Evolutionary conservation across 2,797 vertebrate species (phyloP), one percentile per base, ranked within the genome.

Genomic region (Gadopsis marmoratus): DNA sequence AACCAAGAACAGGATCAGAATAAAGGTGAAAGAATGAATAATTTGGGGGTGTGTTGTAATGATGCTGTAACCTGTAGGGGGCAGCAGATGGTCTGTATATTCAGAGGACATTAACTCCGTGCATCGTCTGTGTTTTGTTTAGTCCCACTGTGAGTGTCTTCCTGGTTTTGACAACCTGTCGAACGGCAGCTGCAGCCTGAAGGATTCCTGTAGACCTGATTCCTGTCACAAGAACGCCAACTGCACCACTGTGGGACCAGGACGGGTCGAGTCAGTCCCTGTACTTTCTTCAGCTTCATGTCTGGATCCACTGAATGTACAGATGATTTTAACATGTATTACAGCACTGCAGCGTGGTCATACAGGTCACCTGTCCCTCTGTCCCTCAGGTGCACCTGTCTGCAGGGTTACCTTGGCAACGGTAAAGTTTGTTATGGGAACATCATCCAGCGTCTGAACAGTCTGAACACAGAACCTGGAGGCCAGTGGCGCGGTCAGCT

Each of bases 71-170:
- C 29, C 26, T 33, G 19, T 6, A 23, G 61, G 13, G 60, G 39
- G 23, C 23, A 17, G 31, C 33, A 26, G 47, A 37, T 23, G 0
- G 12, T 19, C 16, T n/a, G 19, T 23, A 48, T 48, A n/a, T 17
- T 19, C 16, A 45, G 6, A 19, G 16, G 31, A 68, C 33, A 4
- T 37, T 51, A 21, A 45, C 10, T 45, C 10, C 43, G 33, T 72
- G 71, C 29, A 37, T 31, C 12, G 79, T 56, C 50, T 54, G n/a
- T 77, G 4, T 68, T 16, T 17, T 43, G 6, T 86, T 26, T 83
- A 99, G 98, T 96, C 96, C 77, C 97, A 98, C 90, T 99, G 98
- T 10, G 96, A 97, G 86, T 99, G 98, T 93, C 95, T 95, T 69
- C 86, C 95, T n/a, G 96, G 97, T 9, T 98, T 95, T 45, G 91